Evolutionary conservation across 2,113 vertebrate genomes (phyloP).

Genomic region (Origma solitaria): DNA sequence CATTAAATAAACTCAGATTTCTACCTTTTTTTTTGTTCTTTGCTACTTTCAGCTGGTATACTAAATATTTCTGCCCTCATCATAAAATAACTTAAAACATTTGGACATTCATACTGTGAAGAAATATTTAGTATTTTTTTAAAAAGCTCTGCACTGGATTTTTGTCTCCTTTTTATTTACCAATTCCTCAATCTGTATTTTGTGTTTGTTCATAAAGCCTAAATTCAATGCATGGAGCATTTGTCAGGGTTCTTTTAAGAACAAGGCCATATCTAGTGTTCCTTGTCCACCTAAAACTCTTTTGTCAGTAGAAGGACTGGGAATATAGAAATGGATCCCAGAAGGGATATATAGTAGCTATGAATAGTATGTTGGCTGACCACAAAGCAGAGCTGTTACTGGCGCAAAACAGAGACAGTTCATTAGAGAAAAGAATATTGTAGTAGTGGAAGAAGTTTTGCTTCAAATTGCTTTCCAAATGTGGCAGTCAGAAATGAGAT

Average conservation of each 20-base stretch:
- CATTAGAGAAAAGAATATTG: conserved; percentile 34
- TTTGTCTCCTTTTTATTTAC: not conserved
- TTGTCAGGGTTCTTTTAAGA: not conserved
- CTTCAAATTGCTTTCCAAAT: conserved; percentile 46
- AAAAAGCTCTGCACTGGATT: not conserved
- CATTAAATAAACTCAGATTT: not conserved
- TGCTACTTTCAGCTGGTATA: not conserved
- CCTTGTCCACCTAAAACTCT: conserved; percentile 20
- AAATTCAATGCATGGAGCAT: accelerated
- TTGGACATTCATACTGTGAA: not conserved
- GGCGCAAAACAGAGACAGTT: conserved; percentile 48
- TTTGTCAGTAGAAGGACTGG: conserved; percentile 7
- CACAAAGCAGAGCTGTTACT: conserved; percentile 46
- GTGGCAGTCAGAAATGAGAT: conserved; percentile 22
- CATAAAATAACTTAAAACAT: not conserved
- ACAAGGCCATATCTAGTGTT: not conserved
- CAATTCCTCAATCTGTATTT: not conserved
- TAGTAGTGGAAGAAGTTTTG: conserved; percentile 12
- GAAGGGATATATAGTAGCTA: conserved; percentile 27
- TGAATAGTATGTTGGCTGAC: conserved; percentile 20
- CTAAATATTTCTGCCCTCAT: not conserved
- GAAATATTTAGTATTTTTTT: not conserved
- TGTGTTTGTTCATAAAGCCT: not conserved
- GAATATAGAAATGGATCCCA: conserved; percentile 31
- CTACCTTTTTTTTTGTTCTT: not conserved